Conservation (phyloP, 2,888 invertebrate species). For the Notocelia uddmanniana region DNA sequence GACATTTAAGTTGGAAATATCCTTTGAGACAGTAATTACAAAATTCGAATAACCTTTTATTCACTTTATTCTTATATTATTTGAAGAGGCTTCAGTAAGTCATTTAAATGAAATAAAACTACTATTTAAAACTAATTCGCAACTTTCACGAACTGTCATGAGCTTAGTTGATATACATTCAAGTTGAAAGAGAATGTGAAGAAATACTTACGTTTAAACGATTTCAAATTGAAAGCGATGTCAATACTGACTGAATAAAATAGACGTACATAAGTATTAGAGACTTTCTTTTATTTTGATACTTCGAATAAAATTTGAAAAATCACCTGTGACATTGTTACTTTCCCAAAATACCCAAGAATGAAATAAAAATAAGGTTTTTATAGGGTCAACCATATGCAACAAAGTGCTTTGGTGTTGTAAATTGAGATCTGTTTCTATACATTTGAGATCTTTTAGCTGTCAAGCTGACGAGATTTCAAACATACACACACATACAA, state of each 20-base stretch:
- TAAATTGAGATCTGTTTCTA: too few relatives aligned
- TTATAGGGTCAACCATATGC: not conserved
- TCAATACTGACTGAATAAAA: too few relatives aligned
- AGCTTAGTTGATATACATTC: not conserved
- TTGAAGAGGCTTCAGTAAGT: not conserved
- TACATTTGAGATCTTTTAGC: too few relatives aligned
- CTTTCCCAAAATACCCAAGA: not conserved
- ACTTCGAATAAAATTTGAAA: not conserved
- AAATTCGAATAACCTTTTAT: not conserved
- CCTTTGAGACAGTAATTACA: too few relatives aligned
- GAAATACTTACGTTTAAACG: not conserved
- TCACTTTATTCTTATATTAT: not conserved
- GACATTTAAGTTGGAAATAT: too few relatives aligned
- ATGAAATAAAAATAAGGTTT: not conserved
- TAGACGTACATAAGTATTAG: too few relatives aligned
- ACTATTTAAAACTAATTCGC: constrained; percentile 9
- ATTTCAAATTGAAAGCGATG: too few relatives aligned
- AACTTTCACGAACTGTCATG: constrained; percentile 1
- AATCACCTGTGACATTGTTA: not conserved
- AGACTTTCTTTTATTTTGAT: too few relatives aligned
- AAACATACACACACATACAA: too few relatives aligned
- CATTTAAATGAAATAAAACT: constrained; percentile 4
- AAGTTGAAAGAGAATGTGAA: not conserved
- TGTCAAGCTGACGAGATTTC: too few relatives aligned
- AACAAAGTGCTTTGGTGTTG: not conserved